Evolutionary conservation across 1,140 invertebrate genomes (phyloP).

Genomic region (Caenorhabditis remanei): DNA sequence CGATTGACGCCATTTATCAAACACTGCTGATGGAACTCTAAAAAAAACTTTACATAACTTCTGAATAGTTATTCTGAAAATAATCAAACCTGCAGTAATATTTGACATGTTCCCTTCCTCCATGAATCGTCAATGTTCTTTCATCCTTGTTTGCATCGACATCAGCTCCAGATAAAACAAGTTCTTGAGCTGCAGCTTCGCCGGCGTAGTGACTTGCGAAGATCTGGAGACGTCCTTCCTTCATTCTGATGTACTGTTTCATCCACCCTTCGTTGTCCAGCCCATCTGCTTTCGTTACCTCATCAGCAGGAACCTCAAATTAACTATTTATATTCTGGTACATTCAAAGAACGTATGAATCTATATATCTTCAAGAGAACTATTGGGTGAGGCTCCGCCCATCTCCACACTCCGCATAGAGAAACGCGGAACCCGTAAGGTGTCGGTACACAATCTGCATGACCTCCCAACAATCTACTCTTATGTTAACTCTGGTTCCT

Average conservation of each 20-base stretch:
- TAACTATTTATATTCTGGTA: too few species aligned
- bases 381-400: background rate
- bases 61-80: background rate
- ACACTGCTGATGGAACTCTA: conserved; percentile 73
- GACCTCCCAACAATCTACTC: background rate
- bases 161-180: conserved; percentile 74
- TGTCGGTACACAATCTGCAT: background rate
- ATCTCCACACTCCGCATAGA: background rate
- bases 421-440: background rate
- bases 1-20: conserved; percentile 80
- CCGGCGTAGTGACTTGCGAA: conserved; percentile 76
- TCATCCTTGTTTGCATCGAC: conserved; percentile 74
- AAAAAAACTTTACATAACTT: conserved; percentile 37
- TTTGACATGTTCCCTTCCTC: conserved; percentile 75
- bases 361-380: background rate
- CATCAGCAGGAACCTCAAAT: conserved; percentile 68
- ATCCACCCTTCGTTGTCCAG: conserved; percentile 70
- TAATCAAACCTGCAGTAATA: conserved; percentile 67
- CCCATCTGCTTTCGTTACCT: conserved; percentile 66
- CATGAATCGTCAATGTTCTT: conserved; percentile 72
- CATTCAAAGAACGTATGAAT: too few species aligned
- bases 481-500: conserved; percentile 35
- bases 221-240: conserved; percentile 76
- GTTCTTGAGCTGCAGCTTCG: conserved; percentile 74
- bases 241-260: conserved; percentile 70